A percentile compares a stretch with the other conserved stretches of the same genome.
Evolutionary conservation across 2,888 invertebrate genomes (phyloP).

Genomic region (Phytoseiulus persimilis): DNA sequence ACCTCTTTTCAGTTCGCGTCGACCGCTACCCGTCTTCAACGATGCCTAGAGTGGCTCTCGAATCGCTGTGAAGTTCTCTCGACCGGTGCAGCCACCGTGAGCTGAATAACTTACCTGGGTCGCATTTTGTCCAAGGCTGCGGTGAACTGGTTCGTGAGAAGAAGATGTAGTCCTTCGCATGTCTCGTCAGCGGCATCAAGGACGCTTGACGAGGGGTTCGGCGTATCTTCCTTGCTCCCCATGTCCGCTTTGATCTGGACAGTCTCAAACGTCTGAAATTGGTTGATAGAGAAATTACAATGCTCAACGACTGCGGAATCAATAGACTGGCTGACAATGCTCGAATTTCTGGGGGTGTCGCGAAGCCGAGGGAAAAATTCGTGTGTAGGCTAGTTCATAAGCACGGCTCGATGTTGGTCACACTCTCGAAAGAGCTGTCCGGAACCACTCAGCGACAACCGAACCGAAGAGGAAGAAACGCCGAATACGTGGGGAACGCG

Average conservation of each 20-base stretch:
- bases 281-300: background rate
- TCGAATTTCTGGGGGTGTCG: no score
- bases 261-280: slow-evolving; percentile 12
- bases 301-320: background rate
- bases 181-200: slow-evolving; percentile 41
- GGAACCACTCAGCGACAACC: no score
- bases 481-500: no score
- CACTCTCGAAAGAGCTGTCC: no score
- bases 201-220: background rate
- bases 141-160: slow-evolving; percentile 81
- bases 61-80: background rate
- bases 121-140: slow-evolving; percentile 69
- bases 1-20: no score
- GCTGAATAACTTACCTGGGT: slow-evolving; percentile 60
- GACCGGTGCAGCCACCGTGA: background rate
- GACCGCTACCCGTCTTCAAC: no score
- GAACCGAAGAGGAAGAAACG: no score
- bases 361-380: no score
- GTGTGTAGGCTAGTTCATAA: no score
- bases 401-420: no score
- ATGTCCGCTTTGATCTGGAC: slow-evolving; percentile 18
- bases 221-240: slow-evolving; percentile 20
- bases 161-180: slow-evolving; percentile 65
- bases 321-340: no score
- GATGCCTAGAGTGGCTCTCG: background rate